Base-by-base conservation (phyloP, 2,888 invertebrate species). In the Eristalinus aeneus region DNA sequence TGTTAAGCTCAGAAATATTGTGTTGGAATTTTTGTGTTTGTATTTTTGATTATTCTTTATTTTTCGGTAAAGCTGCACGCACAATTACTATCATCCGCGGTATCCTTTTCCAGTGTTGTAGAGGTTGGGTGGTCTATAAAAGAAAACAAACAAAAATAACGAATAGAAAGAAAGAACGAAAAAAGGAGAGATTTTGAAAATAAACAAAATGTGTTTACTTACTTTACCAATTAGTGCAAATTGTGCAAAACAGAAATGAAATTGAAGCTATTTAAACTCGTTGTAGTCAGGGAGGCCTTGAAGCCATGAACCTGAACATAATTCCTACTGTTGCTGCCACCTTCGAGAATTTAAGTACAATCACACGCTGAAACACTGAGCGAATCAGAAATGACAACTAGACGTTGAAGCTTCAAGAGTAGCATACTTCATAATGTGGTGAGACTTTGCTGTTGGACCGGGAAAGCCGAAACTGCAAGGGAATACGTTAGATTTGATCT, bases 91-190 rank as follows among this genome's bases (percentile, higher is more conserved):
- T 27, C 27, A 60, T 71, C 77, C 71, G 72, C 56, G 71, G n/a
- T 53, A 63, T 67, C 84, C 71, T 58, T 27, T 74, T 78, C 81
- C 86, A 86, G 86, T 86, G 82, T 82, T 86, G 81, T 82, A 86
- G 85, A 27, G 74, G 81, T 34, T 22, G 60, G 31, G 68, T 46
- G 16, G 61, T 77, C 77, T 82, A 86, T 46, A 82, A 86, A 54
- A 81, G 74, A 71, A 75, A 54, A 64, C n/a, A 76, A 80, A 85
- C 11, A 56, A 82, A 86, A 58, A 73, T 65, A 75, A 75, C 60
- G 64, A 20, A 73, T 72, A 85, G 72, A 74, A 34, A 76, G 71
- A 53, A 74, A 81, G 34, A 64, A 73, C 46, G 27, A 46, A 16
- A 8, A 8, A 46, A 27, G 2, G 5, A 27, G 27, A 27, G 27